Evolutionary conservation across 2,797 vertebrate species (phyloP).

Genomic region (Phyllotis vaccarum): DNA sequence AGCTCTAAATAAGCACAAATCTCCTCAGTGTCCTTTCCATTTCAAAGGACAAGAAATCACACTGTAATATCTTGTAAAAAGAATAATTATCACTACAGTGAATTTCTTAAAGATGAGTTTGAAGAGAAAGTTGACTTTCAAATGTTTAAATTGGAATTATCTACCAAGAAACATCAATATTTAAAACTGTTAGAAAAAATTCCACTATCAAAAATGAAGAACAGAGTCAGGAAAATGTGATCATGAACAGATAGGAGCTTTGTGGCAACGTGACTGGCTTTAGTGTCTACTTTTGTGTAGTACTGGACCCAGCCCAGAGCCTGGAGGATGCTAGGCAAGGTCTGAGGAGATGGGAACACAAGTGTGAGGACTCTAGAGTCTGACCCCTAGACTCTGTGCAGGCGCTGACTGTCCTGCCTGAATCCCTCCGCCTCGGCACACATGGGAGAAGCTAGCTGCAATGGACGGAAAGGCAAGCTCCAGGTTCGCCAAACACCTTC

Average conservation of each 20-base stretch:
- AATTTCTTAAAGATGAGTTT: background rate
- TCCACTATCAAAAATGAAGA: background rate
- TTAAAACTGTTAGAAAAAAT: background rate
- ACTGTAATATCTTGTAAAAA: background rate
- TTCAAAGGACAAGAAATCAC: conserved; percentile 33
- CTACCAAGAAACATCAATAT: conserved; percentile 35
- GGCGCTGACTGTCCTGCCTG: background rate
- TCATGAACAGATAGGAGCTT: background rate
- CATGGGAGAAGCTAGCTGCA: background rate
- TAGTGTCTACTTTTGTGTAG: background rate
- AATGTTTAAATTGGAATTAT: background rate
- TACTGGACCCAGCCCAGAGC: background rate
- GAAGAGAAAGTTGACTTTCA: conserved; percentile 48
- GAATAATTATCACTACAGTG: background rate
- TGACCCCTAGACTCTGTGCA: background rate
- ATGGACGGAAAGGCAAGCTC: background rate
- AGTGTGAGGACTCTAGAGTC: too few relatives aligned
- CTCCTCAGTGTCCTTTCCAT: conserved; percentile 21
- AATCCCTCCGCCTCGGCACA: background rate
- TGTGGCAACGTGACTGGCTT: background rate
- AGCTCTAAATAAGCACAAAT: conserved; percentile 23
- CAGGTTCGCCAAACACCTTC: background rate
- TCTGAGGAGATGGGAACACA: background rate
- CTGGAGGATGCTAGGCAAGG: background rate
- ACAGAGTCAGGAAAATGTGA: background rate